A percentile compares a stretch with the other conserved stretches of the same genome.
Conservation (phyloP, 2,888 invertebrate genomes). For the Ceriagrion tenellum region DNA sequence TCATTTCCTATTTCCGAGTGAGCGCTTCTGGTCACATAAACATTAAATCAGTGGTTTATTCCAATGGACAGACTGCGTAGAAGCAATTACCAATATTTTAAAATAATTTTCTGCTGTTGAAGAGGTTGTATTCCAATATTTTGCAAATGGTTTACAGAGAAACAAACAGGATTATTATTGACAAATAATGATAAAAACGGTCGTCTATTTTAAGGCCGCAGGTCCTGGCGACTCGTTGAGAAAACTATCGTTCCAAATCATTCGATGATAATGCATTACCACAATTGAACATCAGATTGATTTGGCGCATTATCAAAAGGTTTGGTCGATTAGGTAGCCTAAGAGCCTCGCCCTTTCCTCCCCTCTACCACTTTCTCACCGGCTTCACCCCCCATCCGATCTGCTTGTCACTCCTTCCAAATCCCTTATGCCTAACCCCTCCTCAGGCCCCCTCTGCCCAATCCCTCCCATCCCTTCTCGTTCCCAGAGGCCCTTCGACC, state of each 20-base stretch:
- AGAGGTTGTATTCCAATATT: too few species aligned
- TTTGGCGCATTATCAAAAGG: background rate
- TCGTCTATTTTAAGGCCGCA: background rate
- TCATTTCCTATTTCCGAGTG: too few species aligned
- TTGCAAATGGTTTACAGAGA: too few species aligned
- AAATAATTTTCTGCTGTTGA: too few species aligned
- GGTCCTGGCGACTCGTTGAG: background rate
- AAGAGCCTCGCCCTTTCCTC: background rate
- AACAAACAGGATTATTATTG: too few species aligned
- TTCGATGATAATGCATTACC: background rate
- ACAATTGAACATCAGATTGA: background rate
- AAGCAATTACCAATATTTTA: too few species aligned
- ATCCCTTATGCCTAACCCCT: background rate
- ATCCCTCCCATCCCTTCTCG: background rate
- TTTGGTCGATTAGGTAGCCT: background rate
- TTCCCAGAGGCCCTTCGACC: background rate
- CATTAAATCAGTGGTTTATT: too few species aligned
- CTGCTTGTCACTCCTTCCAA: too few species aligned
- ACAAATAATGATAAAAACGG: too few species aligned
- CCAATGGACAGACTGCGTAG: too few species aligned
- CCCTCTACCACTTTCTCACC: background rate
- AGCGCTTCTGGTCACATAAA: too few species aligned
- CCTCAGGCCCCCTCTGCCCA: background rate
- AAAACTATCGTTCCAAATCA: background rate
- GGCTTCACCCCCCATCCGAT: too few species aligned